Conservation (phyloP, 1,140 invertebrate species). For the Drosophila lacteicornis region DNA sequence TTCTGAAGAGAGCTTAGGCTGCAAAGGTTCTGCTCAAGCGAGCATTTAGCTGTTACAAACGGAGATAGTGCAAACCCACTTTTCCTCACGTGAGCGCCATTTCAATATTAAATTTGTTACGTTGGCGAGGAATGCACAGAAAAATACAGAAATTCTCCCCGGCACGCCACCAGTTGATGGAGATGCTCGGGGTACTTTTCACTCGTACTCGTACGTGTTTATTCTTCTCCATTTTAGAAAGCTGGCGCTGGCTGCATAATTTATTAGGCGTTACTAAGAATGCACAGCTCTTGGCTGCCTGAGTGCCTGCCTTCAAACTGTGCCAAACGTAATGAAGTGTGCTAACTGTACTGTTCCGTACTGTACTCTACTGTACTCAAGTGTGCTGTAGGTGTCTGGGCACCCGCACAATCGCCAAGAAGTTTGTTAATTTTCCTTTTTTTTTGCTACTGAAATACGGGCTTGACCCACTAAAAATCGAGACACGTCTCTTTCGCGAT, state of each 20-base stretch:
- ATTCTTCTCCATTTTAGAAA: constrained; percentile 62
- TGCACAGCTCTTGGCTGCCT: constrained; percentile 32
- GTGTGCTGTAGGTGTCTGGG: neutral
- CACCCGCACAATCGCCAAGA: constrained; percentile 41
- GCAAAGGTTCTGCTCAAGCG: constrained; percentile 30
- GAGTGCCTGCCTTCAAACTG: constrained; percentile 26
- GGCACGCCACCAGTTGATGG: constrained; percentile 22
- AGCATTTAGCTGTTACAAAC: constrained; percentile 39
- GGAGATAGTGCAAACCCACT: constrained; percentile 14
- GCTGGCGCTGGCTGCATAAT: constrained; percentile 70
- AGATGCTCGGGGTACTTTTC: constrained; percentile 34
- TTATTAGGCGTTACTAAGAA: constrained; percentile 76
- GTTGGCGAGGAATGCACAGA: constrained; percentile 21
- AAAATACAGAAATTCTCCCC: constrained; percentile 16
- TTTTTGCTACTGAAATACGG: constrained; percentile 44
- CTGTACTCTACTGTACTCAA: neutral
- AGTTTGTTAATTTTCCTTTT: constrained; percentile 34
- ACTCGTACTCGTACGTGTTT: constrained; percentile 19
- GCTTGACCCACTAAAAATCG: constrained; percentile 40
- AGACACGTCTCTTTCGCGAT: constrained; percentile 4
- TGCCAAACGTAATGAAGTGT: constrained; percentile 60
- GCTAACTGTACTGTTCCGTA: constrained; percentile 31
- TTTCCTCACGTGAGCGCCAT: constrained; percentile 35
- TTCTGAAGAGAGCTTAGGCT: constrained; percentile 17
- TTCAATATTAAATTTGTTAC: constrained; percentile 42